Evolutionary conservation across 1,140 invertebrate species (phyloP), one percentile per base, ranked within the genome.

Genomic region (Ceratina australensis): DNA sequence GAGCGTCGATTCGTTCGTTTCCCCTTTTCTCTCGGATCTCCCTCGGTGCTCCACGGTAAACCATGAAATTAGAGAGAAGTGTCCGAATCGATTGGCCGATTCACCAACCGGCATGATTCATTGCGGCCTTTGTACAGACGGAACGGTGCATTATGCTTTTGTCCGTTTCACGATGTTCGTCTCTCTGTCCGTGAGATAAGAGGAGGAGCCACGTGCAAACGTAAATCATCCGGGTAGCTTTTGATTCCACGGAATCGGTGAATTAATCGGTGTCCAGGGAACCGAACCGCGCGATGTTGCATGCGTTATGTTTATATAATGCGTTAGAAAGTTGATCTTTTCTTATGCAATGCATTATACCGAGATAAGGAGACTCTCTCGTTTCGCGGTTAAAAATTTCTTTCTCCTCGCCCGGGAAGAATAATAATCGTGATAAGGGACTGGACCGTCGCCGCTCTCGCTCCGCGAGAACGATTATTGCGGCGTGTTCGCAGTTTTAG

Each of bases 31-130:
- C n/a, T 16, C 1, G n/a, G 33, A 13, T n/a, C 22, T 67, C 65
- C 42, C 66, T 65, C 26, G 3, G 10, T 33, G 52, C 47, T 59
- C 65, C 72, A 54, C 68, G 73, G 59, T 80, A 80, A 80, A 83
- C 65, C 72, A 60, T 83, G 82, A 81, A 84, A 84, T 84, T 84
- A 84, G 81, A 60, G 67, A 59, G 72, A 73, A 80, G 77, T 67
- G 63, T 47, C 18, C 57, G 67, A 72, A 76, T 76, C 82, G 82
- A 84, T 83, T 54, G 77, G n/a, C 18, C 56, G 72, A 56, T 76
- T 59, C 68, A 59, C 77, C 28, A 57, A 12, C 26, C 18, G 28
- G 15, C 18, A 47, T 75, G 81, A 84, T 80, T 83, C 68, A 84
- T 79, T 57, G 71, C 72, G 49, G 42, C 20, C 54, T 47, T 67